These are phyloP conservation scores for Ctenochaetus hawaiiensis DNA, from an alignment of 2,797 vertebrate species.

Conservation along the genomic window DNA sequence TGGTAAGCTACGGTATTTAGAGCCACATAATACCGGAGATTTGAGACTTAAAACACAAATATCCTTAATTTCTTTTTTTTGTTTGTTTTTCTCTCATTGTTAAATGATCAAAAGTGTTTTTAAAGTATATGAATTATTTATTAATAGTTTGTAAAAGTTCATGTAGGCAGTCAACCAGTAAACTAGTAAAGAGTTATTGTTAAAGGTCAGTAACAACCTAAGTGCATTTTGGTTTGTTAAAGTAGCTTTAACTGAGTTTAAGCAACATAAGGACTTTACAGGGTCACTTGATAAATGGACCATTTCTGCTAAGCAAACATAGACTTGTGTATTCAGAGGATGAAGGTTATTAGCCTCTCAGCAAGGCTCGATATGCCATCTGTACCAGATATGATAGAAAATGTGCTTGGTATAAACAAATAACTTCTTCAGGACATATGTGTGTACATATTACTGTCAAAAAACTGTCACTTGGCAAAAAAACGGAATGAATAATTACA, in stretches of 20 bases:
- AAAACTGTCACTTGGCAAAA: no score
- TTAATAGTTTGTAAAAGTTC: no score
- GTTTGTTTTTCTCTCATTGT: neutral
- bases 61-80: neutral
- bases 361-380: no score
- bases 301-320: neutral
- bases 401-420: no score
- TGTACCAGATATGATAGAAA: no score
- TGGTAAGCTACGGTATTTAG: constrained; percentile 14
- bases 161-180: neutral
- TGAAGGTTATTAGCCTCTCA: neutral
- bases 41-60: neutral
- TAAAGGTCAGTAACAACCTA: neutral
- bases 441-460: no score
- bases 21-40: neutral
- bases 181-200: neutral
- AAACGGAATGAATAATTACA: no score
- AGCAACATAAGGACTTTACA: neutral
- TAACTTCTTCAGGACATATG: no score
- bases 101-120: neutral
- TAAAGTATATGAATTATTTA: neutral
- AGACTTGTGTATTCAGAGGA: neutral
- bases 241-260: neutral
- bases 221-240: neutral
- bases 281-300: neutral